Base-by-base conservation (phyloP, 2,797 vertebrate genomes). In the Hephaestus fuliginosus region DNA sequence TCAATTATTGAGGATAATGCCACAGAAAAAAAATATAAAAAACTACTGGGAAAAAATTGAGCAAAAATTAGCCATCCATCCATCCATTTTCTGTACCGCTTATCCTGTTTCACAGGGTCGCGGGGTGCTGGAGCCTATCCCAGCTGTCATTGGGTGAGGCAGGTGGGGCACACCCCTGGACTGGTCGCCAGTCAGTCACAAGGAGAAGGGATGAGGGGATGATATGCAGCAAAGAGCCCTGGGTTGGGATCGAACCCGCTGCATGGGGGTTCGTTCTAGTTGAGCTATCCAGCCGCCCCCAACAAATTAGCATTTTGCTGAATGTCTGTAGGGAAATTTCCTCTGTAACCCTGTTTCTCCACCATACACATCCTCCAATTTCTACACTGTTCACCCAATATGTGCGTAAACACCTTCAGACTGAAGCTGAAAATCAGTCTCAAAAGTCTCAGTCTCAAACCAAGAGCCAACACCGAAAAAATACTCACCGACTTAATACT, bases 1-100 rank as follows among this genome's bases (percentile, higher is more conserved):
- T 82, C 20, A 52, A 33, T 18, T 41, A 73, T 14, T 80, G 10
- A 70, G 56, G 30, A 39, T 48, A 33, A 60, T 1, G 1, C 4
- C 63, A 60, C 28, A 73, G 52, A 39, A 46, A 12, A 25, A 69
- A 73, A 56, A 51, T 70, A 44, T 25, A 5, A 49, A 48, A 12
- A 60, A 52, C 5, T 69, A 33, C 30, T 33, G 30, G 15, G 36
- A 51, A 33, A 55, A 46, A n/a, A 12, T 55, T 3, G 36, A 8
- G 36, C 17, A 13, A 28, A 56, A 12, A 53, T 70, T 39, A 20
- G 11, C n/a, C 25, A 25, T 25, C 25, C 25, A 25, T 25, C 25
- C 25, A 25, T 25, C 25, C 25, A 25, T 25, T 25, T 25, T 25
- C 25, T 25, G 25, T 25, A 25, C 25, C 25, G 25, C 25, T 25